Evolutionary conservation across 2,113 vertebrate genomes (phyloP), one percentile per base, ranked within the genome.

Genomic region (Mesitornis unicolor): DNA sequence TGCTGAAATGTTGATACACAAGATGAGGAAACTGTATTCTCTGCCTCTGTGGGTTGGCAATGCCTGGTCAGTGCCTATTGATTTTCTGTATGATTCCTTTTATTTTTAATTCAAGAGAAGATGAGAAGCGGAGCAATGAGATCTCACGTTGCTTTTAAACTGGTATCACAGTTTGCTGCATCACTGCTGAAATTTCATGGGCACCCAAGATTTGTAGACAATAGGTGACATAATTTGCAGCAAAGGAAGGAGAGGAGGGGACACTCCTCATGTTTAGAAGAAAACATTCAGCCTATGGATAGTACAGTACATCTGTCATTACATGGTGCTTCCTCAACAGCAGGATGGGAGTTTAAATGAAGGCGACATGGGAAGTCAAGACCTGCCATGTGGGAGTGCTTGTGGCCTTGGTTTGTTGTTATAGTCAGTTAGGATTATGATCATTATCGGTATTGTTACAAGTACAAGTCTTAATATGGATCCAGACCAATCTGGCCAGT

Each of bases 251-350:
- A 51, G 21, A 65, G 36, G 53, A 80, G 36, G 53, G 77, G 40
- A 1, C 48, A 26, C n/a, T 10, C 8, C n/a, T 80, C 16, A 6
- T 5, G 14, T 67, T 63, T 43, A 56, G 20, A 70, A 67, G 26
- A n/a, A 45, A 33, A 26, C 0, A 2, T 48, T 42, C 14, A 42
- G 21, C 22, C n/a, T 6, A 1, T 28, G 43, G 29, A 3, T 17
- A 38, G 59, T 36, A 18, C 42, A 24, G 21, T 40, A 22, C 12
- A 16, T 57, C 17, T 54, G 13, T 43, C 53, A 15, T 69, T 28
- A 7, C 6, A 26, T 36, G 22, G 20, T n/a, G 10, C 35, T 93
- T 89, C 36, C 26, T 92, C 43, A 60, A 0, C 19, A 33, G 28
- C 21, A 64, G 33, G 35, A 15, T 60, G 26, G 77, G 45, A 78